Base-by-base conservation (phyloP, 2,113 vertebrate genomes). In the Zonotrichia leucophrys region DNA sequence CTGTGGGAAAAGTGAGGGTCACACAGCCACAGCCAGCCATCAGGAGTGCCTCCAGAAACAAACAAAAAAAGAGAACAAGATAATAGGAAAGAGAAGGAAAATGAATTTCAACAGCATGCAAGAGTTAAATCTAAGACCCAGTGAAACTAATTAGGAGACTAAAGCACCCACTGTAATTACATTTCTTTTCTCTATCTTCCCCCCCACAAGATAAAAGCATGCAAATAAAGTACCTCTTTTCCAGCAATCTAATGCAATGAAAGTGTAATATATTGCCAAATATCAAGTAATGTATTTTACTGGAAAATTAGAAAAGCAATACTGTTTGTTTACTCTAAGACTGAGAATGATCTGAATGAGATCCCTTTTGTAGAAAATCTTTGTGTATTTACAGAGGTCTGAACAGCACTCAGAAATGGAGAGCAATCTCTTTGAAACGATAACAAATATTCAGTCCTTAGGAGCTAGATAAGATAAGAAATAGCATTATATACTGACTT, bases 91-190 rank as follows among this genome's bases (percentile, higher is more conserved):
- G 67, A 73, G 53, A 92, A 80, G 64, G 63, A 89, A 92, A 92
- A 86, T 37, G 5, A 89, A 79, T 46, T 84, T 83, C 41, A 69
- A 10, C 41, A 68, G 58, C 75, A 73, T 41, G 14, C 30, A 87
- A 70, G 80, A 92, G 72, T 96, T 91, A 95, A 90, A 92, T 84
- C 35, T 60, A 78, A 90, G 87, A 91, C n/a, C 23, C 39, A 42
- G 44, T 49, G 39, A 94, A 94, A 64, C 60, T 73, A 81, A 94
- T 82, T 89, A 91, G 47, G 33, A 80, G n/a, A 67, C 49, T 77
- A 37, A 95, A 91, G 56, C 64, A 94, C 44, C 77, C 15, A 15
- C 10, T 73, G 75, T 76, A 92, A 88, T 70, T 91, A 50, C 21
- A 74, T 90, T 86, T 93, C 37, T 47, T 66, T 88, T 63, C 30